phyloP scores from a whole-genome alignment of 2,888 invertebrate genomes.

The Capitulum mitella region DNA sequence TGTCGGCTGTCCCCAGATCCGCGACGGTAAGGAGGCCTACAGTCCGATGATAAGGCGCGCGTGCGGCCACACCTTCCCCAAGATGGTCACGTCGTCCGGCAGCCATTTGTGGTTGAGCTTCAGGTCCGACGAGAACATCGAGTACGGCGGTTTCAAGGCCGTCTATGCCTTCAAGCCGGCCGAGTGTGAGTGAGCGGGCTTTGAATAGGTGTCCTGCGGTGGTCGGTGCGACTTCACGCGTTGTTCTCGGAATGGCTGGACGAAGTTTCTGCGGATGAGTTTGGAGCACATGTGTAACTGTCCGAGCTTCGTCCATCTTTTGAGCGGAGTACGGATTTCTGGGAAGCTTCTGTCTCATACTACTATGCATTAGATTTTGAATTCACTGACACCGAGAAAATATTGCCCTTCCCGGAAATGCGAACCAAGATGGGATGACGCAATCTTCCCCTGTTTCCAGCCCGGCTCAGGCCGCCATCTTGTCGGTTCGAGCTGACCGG shows the following conservation, averaged over 20 bases:
- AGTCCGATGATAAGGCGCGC: constrained; percentile 57
- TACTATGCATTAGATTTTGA: too few species aligned
- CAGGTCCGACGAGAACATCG: constrained; percentile 70
- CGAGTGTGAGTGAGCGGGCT: constrained; percentile 46
- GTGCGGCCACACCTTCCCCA: constrained; percentile 65
- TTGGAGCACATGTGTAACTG: too few species aligned
- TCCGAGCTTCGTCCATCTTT: too few species aligned
- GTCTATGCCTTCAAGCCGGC: constrained; percentile 59
- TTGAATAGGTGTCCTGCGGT: background rate
- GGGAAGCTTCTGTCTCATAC: too few species aligned
- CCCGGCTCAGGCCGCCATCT: constrained; percentile 49
- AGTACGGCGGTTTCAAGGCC: constrained; percentile 68
- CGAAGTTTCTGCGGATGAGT: too few species aligned
- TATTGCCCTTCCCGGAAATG: too few species aligned
- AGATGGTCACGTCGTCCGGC: constrained; percentile 62
- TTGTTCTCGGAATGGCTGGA: too few species aligned
- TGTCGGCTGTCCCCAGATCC: constrained; percentile 60
- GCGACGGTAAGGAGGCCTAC: constrained; percentile 73
- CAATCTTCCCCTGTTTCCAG: constrained; percentile 21
- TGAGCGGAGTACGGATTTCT: too few species aligned
- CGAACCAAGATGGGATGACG: too few species aligned
- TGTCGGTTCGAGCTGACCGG: constrained; percentile 54
- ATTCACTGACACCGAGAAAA: too few species aligned
- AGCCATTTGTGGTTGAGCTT: constrained; percentile 71
- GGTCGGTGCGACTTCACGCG: background rate